phyloP scores from a whole-genome alignment of 2,113 vertebrate species.

The Butorides virescens region DNA sequence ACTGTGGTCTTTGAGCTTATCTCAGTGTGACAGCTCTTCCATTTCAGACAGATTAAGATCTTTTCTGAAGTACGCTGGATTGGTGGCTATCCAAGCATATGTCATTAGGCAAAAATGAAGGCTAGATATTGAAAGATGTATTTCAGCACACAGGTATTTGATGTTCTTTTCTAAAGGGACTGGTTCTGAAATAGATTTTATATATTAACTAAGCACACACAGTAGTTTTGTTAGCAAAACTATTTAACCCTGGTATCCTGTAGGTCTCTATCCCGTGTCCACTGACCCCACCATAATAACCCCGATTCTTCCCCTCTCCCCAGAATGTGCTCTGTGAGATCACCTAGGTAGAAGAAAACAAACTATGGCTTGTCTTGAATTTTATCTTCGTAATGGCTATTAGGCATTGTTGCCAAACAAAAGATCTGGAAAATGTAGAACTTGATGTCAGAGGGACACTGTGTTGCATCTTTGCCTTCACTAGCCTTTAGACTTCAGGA shows the following conservation, averaged over 20 bases:
- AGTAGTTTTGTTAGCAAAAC: background rate
- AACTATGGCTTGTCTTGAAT: background rate
- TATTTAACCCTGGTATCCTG: background rate
- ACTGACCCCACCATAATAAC: background rate
- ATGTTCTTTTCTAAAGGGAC: background rate
- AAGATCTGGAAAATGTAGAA: background rate
- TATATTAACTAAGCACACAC: background rate
- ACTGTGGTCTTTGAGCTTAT: constrained; percentile 33
- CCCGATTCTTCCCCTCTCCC: background rate
- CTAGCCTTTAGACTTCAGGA: background rate
- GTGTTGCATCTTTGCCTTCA: background rate
- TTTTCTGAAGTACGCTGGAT: background rate
- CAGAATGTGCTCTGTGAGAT: background rate
- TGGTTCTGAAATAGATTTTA: background rate
- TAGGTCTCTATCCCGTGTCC: background rate
- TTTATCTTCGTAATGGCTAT: background rate
- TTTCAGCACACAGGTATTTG: background rate
- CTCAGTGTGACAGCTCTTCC: constrained; percentile 41
- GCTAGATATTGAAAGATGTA: background rate
- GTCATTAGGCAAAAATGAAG: constrained; percentile 50
- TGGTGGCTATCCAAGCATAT: constrained; percentile 37
- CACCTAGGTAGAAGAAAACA: background rate
- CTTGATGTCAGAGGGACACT: background rate
- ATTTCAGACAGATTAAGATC: constrained; percentile 45
- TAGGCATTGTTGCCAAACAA: background rate